Percentiles rank a stretch among this genome's conserved stretches.
Evolutionary conservation across 2,113 vertebrate genomes (phyloP).

Genomic region (Crotalus horridus): DNA sequence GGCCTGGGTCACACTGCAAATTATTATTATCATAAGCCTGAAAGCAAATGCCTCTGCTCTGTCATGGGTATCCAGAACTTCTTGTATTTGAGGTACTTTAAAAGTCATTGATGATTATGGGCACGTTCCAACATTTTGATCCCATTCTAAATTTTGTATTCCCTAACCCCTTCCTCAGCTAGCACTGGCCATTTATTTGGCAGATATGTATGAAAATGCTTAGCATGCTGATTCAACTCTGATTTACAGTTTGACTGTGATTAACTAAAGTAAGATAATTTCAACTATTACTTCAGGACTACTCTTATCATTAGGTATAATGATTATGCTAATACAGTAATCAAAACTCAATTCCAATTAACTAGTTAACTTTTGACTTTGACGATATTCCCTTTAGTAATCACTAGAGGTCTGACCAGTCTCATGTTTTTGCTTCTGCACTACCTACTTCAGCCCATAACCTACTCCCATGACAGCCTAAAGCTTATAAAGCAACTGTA

Average conservation of each 20-base stretch:
- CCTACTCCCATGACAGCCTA: not conserved
- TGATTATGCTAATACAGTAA: not conserved
- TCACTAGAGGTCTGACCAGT: conserved; percentile 2
- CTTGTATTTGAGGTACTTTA: not conserved
- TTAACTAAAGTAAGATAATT: not conserved
- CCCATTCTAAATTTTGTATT: not conserved
- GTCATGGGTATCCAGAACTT: not conserved
- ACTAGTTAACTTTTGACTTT: not conserved
- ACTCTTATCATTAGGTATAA: not conserved
- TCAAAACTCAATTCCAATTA: not conserved
- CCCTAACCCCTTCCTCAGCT: not conserved
- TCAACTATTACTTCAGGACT: not conserved
- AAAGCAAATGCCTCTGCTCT: not conserved
- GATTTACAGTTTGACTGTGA: not conserved
- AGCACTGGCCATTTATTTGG: not conserved
- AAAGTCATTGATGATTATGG: not conserved
- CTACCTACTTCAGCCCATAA: not conserved
- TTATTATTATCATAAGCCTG: not conserved
- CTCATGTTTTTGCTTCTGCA: not conserved
- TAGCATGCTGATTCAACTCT: not conserved
- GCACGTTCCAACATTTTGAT: not conserved
- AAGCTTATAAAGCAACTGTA: not conserved
- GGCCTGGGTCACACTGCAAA: not conserved
- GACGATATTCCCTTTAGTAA: not conserved
- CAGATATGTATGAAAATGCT: not conserved